Evolutionary conservation across 2,888 invertebrate species (phyloP).

Genomic region (Mythimna albipuncta): DNA sequence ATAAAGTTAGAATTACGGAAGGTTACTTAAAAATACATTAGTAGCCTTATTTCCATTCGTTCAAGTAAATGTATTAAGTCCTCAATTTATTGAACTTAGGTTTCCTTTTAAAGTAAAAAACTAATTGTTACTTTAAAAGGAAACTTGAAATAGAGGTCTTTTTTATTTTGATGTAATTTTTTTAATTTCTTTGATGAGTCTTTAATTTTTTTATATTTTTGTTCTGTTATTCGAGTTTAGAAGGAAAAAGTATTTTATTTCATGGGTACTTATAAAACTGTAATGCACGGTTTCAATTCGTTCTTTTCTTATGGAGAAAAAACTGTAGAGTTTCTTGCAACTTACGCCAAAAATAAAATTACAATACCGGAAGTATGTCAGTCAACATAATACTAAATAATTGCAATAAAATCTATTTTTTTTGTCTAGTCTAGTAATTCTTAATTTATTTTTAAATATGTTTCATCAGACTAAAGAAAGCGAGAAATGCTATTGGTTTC

Average conservation of each 20-base stretch:
- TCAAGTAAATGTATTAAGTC: constrained; percentile 42
- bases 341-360: no score
- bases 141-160: constrained; percentile 8
- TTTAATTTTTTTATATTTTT: neutral
- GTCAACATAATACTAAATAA: no score
- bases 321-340: no score
- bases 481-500: no score
- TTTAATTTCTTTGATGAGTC: neutral
- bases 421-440: no score
- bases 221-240: neutral
- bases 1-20: constrained; percentile 60
- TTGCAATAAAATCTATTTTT: no score
- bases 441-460: no score
- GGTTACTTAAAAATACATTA: constrained; percentile 66
- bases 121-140: constrained; percentile 8
- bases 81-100: constrained; percentile 20
- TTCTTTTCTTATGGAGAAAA: no score
- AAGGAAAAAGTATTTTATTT: neutral
- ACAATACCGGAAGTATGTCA: no score
- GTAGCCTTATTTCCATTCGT: constrained; percentile 48
- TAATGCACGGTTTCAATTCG: no score
- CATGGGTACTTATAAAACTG: no score
- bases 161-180: neutral
- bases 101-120: constrained; percentile 43
- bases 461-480: no score